Evolutionary conservation across 1,140 invertebrate species (phyloP).

Genomic region (Thalassaphorura encarpata): DNA sequence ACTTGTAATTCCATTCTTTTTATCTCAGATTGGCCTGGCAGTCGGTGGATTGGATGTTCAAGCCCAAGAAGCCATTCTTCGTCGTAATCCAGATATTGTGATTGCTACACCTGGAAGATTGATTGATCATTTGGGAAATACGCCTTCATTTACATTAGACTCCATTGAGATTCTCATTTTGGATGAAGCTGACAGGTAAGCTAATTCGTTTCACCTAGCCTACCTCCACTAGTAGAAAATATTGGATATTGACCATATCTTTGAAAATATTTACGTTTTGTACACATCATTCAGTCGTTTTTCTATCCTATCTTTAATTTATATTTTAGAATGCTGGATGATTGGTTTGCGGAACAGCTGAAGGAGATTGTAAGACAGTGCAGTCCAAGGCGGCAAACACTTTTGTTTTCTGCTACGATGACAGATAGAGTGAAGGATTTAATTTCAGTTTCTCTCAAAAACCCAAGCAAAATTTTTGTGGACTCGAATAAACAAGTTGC

Average conservation of each 20-base stretch:
- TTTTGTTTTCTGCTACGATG: conserved; percentile 98
- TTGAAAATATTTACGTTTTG: too few species aligned
- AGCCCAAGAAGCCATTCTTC: conserved; percentile 64
- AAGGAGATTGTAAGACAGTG: conserved; percentile 91
- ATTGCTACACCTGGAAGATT: conserved; percentile 96
- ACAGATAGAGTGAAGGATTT: conserved; percentile 92
- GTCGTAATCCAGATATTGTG: conserved; percentile 89
- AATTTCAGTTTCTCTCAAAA: conserved; percentile 76
- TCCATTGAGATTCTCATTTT: conserved; percentile 89
- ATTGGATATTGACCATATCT: too few species aligned
- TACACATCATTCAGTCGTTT: too few species aligned
- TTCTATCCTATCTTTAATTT: too few species aligned
- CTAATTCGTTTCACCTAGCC: too few species aligned
- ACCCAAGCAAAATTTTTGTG: conserved; percentile 87
- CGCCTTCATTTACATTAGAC: conserved; percentile 79
- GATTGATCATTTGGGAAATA: conserved; percentile 94
- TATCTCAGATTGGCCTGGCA: conserved; percentile 57
- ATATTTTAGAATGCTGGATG: conserved; percentile 79
- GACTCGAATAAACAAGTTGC: conserved; percentile 94
- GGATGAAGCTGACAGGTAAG: conserved; percentile 85
- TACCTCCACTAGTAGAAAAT: too few species aligned
- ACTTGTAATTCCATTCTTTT: conserved; percentile 38
- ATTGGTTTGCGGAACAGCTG: conserved; percentile 97
- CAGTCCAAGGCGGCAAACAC: conserved; percentile 83
- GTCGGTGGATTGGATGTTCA: conserved; percentile 65